Evolutionary conservation across 2,888 invertebrate species (phyloP), one percentile per base, ranked within the genome.

Genomic region (Ptilodon capucinus): DNA sequence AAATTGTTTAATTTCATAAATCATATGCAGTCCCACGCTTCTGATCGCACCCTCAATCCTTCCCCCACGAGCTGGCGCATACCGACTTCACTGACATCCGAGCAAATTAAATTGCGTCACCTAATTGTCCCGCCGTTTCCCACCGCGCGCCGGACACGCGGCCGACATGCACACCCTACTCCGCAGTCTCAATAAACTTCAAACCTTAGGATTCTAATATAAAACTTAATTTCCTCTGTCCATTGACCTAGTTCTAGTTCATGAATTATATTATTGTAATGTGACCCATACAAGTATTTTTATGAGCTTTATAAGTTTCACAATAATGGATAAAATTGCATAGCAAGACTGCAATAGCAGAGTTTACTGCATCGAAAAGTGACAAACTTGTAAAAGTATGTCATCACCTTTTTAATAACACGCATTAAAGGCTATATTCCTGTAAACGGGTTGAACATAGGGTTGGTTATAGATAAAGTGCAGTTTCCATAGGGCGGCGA

Each of bases 81-180:
- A 78, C 76, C 71, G 66, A 78, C 78, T 72, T 72, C 78, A 77
- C 76, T 71, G 66, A 78, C 78, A 73, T 74, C 74, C 71, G 57
- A 65, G 66, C 77, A 73, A 82, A 81, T 78, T 74, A 78, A 82
- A 86, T 82, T 83, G 85, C 86, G 76, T 85, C 82, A 84, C 84
- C 86, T 89, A 89, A 89, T 89, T 88, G 87, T 73, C 67, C 68
- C 51, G 60, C 74, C 71, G 77, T 76, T 84, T 86, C 86, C 84
- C 77, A 84, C 77, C 86, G 79, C 75, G 72, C 76, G 86, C 79
- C 85, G 61, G 88, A 62, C 89, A 89, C 89, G 89, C 84, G 89
- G 84, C 90, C 39, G 53, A 53, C 58, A 65, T 48, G 71, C 70
- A 70, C 69, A 74, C 75, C 74, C 74, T 67, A 60, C 53, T 51